Conservation (phyloP, 1,140 invertebrate species). For the Diprion similis region DNA sequence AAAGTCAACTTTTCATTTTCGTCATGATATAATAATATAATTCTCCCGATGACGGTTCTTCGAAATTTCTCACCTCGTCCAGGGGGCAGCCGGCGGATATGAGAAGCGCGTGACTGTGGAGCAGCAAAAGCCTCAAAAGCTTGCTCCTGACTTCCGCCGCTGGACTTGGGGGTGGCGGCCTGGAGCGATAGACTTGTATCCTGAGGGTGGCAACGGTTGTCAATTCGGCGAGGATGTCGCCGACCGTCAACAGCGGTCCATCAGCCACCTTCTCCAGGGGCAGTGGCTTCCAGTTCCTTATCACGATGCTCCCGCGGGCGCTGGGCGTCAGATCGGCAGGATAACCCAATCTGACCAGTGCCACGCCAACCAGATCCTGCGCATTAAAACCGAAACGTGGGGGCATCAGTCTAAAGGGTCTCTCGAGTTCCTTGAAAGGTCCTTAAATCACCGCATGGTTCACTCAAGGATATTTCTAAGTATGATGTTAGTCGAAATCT, state of each 20-base stretch:
- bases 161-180: conserved; percentile 69
- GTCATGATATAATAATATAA: too few species aligned
- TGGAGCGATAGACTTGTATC: conserved; percentile 86
- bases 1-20: too few species aligned
- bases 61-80: conserved; percentile 78
- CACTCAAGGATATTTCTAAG: too few species aligned
- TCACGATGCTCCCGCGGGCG: conserved; percentile 79
- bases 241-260: conserved; percentile 83
- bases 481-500: too few species aligned
- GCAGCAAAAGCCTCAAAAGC: conserved; percentile 83
- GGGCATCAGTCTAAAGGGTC: too few species aligned
- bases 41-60: neutral
- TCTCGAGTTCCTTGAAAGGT: too few species aligned
- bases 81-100: conserved; percentile 89
- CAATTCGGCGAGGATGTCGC: conserved; percentile 91
- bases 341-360: conserved; percentile 72
- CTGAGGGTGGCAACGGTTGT: conserved; percentile 88
- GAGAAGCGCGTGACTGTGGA: conserved; percentile 86
- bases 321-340: conserved; percentile 59
- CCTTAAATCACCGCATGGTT: too few species aligned
- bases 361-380: conserved; percentile 70
- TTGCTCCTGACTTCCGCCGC: conserved; percentile 92
- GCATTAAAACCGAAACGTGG: conserved; percentile 31
- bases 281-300: conserved; percentile 94
- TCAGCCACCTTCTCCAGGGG: conserved; percentile 90